A percentile compares a stretch with the other conserved stretches of the same genome.
phyloP scores from a whole-genome alignment of 1,140 invertebrate genomes.

The Pseudobourletiella spinata region DNA sequence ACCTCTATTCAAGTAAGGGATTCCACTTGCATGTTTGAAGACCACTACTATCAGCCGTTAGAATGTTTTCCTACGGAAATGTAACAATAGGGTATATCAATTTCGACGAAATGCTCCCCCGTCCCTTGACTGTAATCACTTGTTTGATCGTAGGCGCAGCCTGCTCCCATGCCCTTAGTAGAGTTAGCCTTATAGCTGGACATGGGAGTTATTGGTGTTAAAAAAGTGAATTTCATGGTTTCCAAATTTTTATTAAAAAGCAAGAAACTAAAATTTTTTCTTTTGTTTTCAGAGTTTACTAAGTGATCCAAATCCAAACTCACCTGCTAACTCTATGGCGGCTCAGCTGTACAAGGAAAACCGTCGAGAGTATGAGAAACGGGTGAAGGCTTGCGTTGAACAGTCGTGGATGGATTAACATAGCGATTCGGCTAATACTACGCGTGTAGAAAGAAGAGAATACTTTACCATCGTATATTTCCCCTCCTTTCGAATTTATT shows the following conservation, averaged over 20 bases:
- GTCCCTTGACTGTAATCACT: too few species aligned
- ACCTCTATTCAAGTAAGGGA: constrained; percentile 62
- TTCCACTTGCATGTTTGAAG: too few species aligned
- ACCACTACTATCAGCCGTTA: too few species aligned
- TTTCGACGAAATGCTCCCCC: too few species aligned
- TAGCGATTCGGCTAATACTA: neutral
- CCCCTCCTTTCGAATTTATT: neutral
- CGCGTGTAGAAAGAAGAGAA: too few species aligned
- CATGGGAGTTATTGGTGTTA: too few species aligned
- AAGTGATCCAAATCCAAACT: constrained; percentile 61
- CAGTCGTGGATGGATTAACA: constrained; percentile 48
- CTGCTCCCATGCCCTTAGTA: too few species aligned
- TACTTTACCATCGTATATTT: constrained; percentile 2
- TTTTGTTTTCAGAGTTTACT: constrained; percentile 43
- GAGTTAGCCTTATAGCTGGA: too few species aligned
- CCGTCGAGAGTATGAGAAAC: constrained; percentile 58
- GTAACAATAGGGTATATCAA: too few species aligned
- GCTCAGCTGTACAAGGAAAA: constrained; percentile 60
- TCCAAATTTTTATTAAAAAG: too few species aligned
- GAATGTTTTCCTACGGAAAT: too few species aligned
- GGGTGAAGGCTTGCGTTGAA: constrained; percentile 58
- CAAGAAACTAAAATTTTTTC: neutral
- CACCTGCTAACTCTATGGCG: constrained; percentile 58
- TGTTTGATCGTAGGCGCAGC: too few species aligned
- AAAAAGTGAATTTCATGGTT: neutral